These are phyloP conservation scores for Halocaridina rubra DNA, from an alignment of 2,888 invertebrate genomes.

Conservation along the genomic window DNA sequence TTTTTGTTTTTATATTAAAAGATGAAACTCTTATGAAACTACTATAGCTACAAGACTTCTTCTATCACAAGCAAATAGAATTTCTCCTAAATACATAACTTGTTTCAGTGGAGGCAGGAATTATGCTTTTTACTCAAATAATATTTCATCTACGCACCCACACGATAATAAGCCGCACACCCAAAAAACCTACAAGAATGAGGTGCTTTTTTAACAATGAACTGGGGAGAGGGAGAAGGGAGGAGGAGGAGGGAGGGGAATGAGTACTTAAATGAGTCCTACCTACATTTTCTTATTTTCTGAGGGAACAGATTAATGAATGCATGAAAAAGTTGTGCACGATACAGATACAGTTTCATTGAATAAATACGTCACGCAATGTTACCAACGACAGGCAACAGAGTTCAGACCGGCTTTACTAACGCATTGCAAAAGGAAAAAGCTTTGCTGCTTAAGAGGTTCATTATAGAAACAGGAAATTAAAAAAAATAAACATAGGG, in stretches of 20 bases:
- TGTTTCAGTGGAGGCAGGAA: conserved; percentile 51
- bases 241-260: neutral
- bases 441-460: conserved; percentile 30
- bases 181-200: neutral
- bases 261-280: conserved; percentile 20
- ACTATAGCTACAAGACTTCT: conserved; percentile 43
- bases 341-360: conserved; percentile 29
- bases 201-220: neutral
- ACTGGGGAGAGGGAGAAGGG: neutral
- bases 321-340: conserved; percentile 34
- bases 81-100: conserved; percentile 51
- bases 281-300: too few species aligned
- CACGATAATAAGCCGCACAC: neutral
- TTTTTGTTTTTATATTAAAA: too few species aligned
- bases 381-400: conserved; percentile 23
- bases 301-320: conserved; percentile 10
- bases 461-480: conserved; percentile 29
- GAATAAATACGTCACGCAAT: conserved; percentile 24
- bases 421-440: conserved; percentile 16
- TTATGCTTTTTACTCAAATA: conserved; percentile 51
- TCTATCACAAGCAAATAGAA: conserved; percentile 54
- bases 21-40: too few species aligned
- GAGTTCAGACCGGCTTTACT: conserved; percentile 1
- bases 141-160: too few species aligned
- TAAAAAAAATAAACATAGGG: conserved; percentile 15